These are phyloP conservation scores for Micromys minutus DNA, from an alignment of 2,113 vertebrate genomes.

Conservation along the genomic window DNA sequence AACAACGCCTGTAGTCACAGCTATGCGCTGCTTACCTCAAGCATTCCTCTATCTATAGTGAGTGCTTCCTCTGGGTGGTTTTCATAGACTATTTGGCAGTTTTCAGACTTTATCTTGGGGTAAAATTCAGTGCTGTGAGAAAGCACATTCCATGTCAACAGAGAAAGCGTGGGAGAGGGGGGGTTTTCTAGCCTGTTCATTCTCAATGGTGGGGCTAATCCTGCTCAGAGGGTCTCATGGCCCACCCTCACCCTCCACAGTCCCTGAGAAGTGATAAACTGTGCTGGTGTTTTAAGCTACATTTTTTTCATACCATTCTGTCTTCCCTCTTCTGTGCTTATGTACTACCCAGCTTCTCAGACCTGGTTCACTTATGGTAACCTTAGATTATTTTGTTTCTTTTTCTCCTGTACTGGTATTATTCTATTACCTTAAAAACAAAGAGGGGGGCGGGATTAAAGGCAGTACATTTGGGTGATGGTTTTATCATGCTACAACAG, in stretches of 20 bases:
- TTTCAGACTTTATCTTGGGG: conserved; percentile 25
- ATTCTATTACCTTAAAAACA: conserved; percentile 32
- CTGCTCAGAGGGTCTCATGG: background rate
- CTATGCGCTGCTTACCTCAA: background rate
- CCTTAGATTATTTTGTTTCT: background rate
- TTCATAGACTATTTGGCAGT: conserved; percentile 32
- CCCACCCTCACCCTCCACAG: background rate
- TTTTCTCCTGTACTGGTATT: background rate
- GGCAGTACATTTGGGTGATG: background rate
- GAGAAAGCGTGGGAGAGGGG: background rate
- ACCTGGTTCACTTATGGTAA: background rate
- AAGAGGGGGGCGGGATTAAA: background rate
- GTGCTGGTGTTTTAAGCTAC: background rate
- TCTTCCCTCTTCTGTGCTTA: background rate
- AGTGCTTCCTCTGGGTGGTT: conserved; percentile 30
- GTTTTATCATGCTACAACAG: background rate
- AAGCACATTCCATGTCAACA: background rate
- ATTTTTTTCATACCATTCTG: background rate
- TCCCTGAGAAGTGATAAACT: conserved; percentile 17
- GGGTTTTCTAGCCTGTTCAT: background rate
- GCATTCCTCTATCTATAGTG: background rate
- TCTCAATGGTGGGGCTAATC: conserved; percentile 1
- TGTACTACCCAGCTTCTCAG: background rate
- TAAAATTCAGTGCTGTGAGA: conserved; percentile 37
- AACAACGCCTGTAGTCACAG: background rate